Percentiles rank a stretch among this genome's conserved stretches.
phyloP scores from a whole-genome alignment of 2,113 vertebrate species.

The Varanus komodoensis region DNA sequence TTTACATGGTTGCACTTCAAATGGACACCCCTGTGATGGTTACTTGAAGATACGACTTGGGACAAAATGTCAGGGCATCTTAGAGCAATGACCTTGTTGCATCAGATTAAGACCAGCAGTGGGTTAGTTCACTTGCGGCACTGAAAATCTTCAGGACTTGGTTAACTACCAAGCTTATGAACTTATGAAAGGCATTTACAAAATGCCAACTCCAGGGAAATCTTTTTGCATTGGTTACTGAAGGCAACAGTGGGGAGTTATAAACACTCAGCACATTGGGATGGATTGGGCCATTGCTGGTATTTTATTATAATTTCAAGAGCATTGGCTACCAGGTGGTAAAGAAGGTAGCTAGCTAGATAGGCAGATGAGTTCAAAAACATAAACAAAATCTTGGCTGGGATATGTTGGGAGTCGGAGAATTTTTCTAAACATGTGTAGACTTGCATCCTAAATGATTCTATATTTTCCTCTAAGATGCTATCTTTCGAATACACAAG shows the following conservation, averaged over 20 bases:
- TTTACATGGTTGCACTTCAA: neutral
- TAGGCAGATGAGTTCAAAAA: no score
- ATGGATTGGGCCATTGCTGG: neutral
- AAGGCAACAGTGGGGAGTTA: neutral
- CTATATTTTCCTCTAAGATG: neutral
- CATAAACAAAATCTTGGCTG: no score
- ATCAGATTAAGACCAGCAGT: neutral
- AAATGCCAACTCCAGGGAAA: neutral
- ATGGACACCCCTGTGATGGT: neutral
- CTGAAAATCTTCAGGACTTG: neutral
- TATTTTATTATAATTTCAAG: no score
- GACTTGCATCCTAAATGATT: neutral
- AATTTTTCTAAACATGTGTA: neutral
- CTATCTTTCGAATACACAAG: neutral
- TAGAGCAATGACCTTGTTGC: neutral
- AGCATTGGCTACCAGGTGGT: no score
- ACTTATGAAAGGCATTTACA: neutral
- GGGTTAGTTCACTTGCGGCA: neutral
- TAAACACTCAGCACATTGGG: neutral
- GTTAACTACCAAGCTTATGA: neutral
- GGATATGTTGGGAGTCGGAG: no score
- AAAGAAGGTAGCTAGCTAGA: no score
- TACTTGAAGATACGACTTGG: neutral
- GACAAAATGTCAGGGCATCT: neutral
- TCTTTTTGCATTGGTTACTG: neutral